These are phyloP conservation scores for Quiscalus mexicanus DNA, from an alignment of 2,113 vertebrate species.

Conservation along the genomic window DNA sequence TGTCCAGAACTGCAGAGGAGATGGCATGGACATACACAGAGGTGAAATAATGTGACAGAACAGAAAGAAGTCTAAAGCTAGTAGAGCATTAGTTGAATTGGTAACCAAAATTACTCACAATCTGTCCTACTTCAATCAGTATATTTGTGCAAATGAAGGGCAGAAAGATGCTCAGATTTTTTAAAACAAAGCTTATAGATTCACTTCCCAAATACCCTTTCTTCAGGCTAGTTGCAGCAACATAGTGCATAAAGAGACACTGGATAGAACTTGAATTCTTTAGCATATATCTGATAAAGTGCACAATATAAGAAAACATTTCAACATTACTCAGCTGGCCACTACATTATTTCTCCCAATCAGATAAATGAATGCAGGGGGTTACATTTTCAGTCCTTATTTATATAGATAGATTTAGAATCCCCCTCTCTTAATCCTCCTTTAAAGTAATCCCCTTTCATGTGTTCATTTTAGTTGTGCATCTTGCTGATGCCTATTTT, in stretches of 20 bases:
- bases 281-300: background rate
- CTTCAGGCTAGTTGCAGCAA: background rate
- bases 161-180: background rate
- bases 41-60: background rate
- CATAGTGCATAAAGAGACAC: background rate
- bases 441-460: conserved; percentile 51
- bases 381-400: conserved; percentile 32
- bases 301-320: background rate
- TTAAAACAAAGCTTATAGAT: background rate
- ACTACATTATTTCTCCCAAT: conserved; percentile 23
- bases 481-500: conserved; percentile 14
- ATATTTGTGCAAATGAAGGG: background rate
- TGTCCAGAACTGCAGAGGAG: background rate
- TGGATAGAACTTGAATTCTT: background rate
- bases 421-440: background rate
- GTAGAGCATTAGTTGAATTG: background rate
- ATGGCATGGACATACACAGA: background rate
- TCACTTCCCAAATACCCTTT: background rate
- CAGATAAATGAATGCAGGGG: conserved; percentile 25
- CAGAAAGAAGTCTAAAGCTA: background rate
- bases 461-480: conserved; percentile 30
- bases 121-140: background rate
- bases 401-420: conserved; percentile 37
- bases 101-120: background rate
- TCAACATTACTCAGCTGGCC: background rate